phyloP scores from a whole-genome alignment of 2,888 invertebrate species.

The Boloria selene region DNA sequence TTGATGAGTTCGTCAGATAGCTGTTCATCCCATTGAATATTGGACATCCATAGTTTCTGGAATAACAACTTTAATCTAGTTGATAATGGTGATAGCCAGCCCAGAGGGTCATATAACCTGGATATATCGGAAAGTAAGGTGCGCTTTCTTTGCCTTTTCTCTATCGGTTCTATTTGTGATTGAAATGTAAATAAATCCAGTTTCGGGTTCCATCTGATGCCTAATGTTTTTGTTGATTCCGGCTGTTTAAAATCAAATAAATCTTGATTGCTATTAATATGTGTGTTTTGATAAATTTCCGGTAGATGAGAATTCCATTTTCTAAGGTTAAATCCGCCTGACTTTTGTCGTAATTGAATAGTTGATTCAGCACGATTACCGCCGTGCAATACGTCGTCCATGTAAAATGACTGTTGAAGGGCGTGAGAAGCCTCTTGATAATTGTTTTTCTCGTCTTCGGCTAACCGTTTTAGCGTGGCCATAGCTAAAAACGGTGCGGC shows the following conservation, averaged over 20 bases:
- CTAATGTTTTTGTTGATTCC: conserved; percentile 22
- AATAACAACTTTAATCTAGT: background rate
- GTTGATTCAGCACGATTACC: background rate
- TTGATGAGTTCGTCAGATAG: background rate
- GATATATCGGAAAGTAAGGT: conserved; percentile 22
- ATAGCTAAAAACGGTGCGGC: conserved; percentile 20
- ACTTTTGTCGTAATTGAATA: background rate
- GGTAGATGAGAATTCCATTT: conserved; percentile 13
- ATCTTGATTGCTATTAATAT: background rate
- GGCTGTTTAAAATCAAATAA: conserved; percentile 24
- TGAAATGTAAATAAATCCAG: conserved; percentile 24
- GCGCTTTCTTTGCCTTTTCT: conserved; percentile 5
- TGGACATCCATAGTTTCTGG: background rate
- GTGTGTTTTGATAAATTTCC: conserved; percentile 1
- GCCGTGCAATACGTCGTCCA: conserved; percentile 15
- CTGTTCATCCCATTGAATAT: background rate
- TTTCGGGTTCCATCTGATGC: conserved; percentile 22
- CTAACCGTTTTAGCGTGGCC: conserved; percentile 23
- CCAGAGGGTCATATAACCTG: conserved; percentile 25
- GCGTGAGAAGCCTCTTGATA: conserved; percentile 25
- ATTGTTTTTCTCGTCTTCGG: conserved; percentile 17
- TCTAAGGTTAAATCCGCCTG: conserved; percentile 16
- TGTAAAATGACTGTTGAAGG: conserved; percentile 21
- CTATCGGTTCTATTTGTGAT: conserved; percentile 1
- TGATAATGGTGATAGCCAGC: conserved; percentile 16